phyloP scores from a whole-genome alignment of 2,888 invertebrate species.

The Chelonus formosanus region DNA sequence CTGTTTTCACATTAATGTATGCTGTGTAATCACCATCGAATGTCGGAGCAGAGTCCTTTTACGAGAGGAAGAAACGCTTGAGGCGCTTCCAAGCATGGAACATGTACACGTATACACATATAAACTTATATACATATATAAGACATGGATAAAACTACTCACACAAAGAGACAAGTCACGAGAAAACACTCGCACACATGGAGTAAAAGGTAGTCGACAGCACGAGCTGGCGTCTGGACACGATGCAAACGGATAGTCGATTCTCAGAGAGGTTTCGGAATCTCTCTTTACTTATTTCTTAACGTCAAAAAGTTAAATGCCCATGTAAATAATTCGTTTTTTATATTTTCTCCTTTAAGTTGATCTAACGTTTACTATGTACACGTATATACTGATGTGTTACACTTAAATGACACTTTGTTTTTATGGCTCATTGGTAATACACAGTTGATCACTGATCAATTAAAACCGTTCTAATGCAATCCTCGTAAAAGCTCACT shows the following conservation, averaged over 20 bases:
- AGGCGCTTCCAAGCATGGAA: neutral
- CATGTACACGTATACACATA: constrained; percentile 11
- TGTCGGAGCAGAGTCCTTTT: neutral
- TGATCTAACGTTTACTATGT: neutral
- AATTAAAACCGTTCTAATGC: constrained; percentile 37
- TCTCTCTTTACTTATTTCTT: neutral
- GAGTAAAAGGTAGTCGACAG: constrained; percentile 3
- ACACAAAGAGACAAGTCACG: constrained; percentile 9
- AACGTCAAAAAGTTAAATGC: neutral
- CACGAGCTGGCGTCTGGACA: constrained; percentile 13
- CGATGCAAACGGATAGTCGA: constrained; percentile 6
- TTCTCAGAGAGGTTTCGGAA: neutral
- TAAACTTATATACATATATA: neutral
- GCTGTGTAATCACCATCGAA: constrained; percentile 19
- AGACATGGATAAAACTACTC: neutral
- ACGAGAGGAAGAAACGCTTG: neutral
- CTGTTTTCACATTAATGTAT: constrained; percentile 11
- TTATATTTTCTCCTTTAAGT: neutral
- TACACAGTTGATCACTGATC: constrained; percentile 30
- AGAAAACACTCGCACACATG: constrained; percentile 9
- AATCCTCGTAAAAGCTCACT: constrained; percentile 38
- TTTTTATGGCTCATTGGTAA: constrained; percentile 4
- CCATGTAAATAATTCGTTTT: neutral
- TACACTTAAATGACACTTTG: neutral
- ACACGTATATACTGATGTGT: constrained; percentile 1